Percentiles rank a stretch among this genome's conserved stretches.
Conservation (phyloP, 2,113 vertebrate genomes). For the Agapornis roseicollis region DNA sequence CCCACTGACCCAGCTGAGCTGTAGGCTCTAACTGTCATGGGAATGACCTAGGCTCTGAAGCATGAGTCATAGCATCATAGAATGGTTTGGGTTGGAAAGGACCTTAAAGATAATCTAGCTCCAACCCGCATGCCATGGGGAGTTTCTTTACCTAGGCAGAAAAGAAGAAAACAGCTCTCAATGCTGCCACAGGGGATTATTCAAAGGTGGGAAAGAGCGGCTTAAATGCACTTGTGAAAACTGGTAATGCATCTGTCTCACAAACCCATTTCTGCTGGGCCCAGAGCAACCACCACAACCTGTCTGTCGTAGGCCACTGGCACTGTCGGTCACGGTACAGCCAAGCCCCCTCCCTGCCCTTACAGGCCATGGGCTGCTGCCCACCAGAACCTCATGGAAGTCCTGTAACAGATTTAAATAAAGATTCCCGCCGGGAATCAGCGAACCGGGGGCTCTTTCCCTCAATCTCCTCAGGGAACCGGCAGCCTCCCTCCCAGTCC, state of each 20-base stretch:
- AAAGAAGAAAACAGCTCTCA: neutral
- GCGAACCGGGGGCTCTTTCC: neutral
- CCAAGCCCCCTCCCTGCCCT: neutral
- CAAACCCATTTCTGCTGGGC: neutral
- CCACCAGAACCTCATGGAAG: neutral
- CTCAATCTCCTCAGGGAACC: too few species aligned
- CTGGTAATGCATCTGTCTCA: fast-evolving
- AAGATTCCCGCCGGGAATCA: fast-evolving
- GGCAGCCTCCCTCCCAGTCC: neutral
- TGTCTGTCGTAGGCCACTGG: fast-evolving
- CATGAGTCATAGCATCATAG: neutral
- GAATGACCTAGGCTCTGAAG: neutral
- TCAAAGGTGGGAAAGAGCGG: neutral
- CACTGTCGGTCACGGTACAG: fast-evolving
- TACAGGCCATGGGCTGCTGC: neutral
- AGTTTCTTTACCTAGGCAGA: neutral
- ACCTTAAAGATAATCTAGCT: neutral
- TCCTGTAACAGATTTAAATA: neutral
- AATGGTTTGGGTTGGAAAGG: neutral
- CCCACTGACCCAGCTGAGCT: fast-evolving
- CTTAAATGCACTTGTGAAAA: neutral
- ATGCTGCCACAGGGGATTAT: neutral
- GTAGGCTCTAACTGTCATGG: neutral
- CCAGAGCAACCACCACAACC: neutral
- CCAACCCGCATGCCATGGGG: neutral